phyloP scores from a whole-genome alignment of 2,888 invertebrate species.

The Nephrocerus scutellatus region DNA sequence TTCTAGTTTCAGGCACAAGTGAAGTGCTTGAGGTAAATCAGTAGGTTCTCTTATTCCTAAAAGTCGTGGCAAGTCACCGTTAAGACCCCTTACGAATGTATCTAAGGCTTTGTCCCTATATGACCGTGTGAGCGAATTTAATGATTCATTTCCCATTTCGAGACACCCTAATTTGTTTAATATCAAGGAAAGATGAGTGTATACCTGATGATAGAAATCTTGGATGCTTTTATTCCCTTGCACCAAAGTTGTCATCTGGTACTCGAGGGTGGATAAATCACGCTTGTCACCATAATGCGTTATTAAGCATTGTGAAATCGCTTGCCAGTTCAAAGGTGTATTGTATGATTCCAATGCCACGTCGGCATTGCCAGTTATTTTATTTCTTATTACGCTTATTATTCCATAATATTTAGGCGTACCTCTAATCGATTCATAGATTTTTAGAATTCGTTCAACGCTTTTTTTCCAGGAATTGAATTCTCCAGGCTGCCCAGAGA shows the following conservation, averaged over 20 bases:
- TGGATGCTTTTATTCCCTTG: slow-evolving; percentile 16
- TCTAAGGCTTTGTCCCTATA: slow-evolving; percentile 24
- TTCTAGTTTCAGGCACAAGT: slow-evolving; percentile 17
- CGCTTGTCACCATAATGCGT: slow-evolving; percentile 20
- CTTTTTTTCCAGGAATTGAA: too few species aligned
- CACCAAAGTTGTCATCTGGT: slow-evolving; percentile 16
- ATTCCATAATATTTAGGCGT: too few species aligned
- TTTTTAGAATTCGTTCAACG: too few species aligned
- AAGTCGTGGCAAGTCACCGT: slow-evolving; percentile 20
- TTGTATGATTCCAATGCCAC: too few species aligned
- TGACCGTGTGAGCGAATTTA: slow-evolving; percentile 13
- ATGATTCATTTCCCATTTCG: slow-evolving; percentile 20
- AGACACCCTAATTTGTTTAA: slow-evolving; percentile 24
- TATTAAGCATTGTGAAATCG: slow-evolving; percentile 14
- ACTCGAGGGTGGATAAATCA: slow-evolving; percentile 21
- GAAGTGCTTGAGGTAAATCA: slow-evolving; percentile 21
- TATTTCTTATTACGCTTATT: too few species aligned
- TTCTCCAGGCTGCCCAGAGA: too few species aligned
- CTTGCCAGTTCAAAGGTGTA: slow-evolving; percentile 16
- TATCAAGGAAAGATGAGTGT: slow-evolving; percentile 23
- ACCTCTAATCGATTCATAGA: too few species aligned
- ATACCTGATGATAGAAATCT: slow-evolving; percentile 23
- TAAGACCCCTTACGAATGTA: slow-evolving; percentile 22
- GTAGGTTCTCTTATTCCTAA: slow-evolving; percentile 21
- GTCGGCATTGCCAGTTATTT: too few species aligned